Base-by-base conservation (phyloP, 2,113 vertebrate species). In the Pedetes capensis region DNA sequence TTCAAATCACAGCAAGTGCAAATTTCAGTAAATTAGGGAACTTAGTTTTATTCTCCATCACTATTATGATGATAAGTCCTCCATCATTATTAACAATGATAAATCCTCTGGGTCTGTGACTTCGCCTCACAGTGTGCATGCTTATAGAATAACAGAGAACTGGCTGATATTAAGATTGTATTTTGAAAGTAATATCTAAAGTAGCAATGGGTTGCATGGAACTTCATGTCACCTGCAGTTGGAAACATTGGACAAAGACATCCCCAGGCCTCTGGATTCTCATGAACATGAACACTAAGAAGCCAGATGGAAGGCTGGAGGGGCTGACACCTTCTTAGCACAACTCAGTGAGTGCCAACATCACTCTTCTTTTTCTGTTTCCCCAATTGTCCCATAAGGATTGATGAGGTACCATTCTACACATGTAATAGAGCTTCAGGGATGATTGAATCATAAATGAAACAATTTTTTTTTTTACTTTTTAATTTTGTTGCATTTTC, bases 401-500 rank as follows among this genome's bases (percentile, higher is more conserved):
- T 29, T 68, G 44, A 6, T 34, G 69, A 74, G 29, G 18, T 27
- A 63, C 25, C 37, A 55, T 32, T 93, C 71, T 92, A 39, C 47
- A 57, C 10, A 51, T 23, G 47, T 90, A 71, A 59, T 61, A 66
- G 71, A 84, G 74, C 32, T 80, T 89, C 2, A 7, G n/a, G 66
- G 64, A 94, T 44, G 32, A 93, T 1, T 53, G 22, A 55, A 85
- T 83, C 44, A 93, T 51, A 94, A 88, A 34, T 59, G 76, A 96
- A 89, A 81, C 55, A 55, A 8, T 69, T 69, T 82, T 96, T 80
- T n/a, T 93, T 85, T 27, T 87, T 64, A 29, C 49, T 69, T 82
- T 89, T 66, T 76, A 96, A 78, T 96, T 96, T 95, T 94, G 72
- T 96, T 90, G 23, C 61, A 57, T 95, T 93, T 95, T 96, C 39